These are phyloP conservation scores for Chrysochloris asiatica DNA, from an alignment of 2,113 vertebrate genomes.

Conservation along the genomic window DNA sequence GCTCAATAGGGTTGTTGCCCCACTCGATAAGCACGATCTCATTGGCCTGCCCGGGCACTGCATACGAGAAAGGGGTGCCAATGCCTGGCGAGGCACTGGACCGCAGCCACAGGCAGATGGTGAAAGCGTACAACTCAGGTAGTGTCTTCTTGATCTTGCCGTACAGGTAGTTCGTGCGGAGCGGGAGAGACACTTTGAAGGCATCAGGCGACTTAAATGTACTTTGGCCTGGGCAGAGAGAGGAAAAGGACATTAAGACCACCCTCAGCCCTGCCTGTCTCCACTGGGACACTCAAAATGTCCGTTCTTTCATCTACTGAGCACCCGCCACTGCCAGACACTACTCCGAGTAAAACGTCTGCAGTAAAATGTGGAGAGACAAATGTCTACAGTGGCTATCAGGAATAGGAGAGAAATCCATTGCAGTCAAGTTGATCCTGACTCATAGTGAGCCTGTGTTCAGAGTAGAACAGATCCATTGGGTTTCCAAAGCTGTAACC, in stretches of 20 bases:
- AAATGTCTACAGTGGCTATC: no score
- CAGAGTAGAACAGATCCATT: no score
- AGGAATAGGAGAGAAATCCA: no score
- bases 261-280: background rate
- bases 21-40: constrained; percentile 99
- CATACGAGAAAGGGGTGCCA: constrained; percentile 97
- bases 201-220: constrained; percentile 97
- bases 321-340: background rate
- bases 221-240: constrained; percentile 87
- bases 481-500: no score
- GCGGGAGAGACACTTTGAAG: constrained; percentile 95
- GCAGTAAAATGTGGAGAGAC: no score
- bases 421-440: no score
- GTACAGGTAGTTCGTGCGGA: constrained; percentile 97
- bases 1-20: constrained; percentile 98
- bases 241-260: rapidly evolving
- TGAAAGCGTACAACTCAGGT: constrained; percentile 97
- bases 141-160: constrained; percentile 97
- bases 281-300: no score
- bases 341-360: no score
- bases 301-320: background rate
- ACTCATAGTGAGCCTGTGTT: no score
- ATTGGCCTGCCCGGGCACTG: constrained; percentile 96
- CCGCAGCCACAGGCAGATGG: constrained; percentile 97
- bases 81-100: constrained; percentile 95